These are phyloP conservation scores for Edolisoma coerulescens DNA, from an alignment of 2,113 vertebrate species.

Conservation along the genomic window DNA sequence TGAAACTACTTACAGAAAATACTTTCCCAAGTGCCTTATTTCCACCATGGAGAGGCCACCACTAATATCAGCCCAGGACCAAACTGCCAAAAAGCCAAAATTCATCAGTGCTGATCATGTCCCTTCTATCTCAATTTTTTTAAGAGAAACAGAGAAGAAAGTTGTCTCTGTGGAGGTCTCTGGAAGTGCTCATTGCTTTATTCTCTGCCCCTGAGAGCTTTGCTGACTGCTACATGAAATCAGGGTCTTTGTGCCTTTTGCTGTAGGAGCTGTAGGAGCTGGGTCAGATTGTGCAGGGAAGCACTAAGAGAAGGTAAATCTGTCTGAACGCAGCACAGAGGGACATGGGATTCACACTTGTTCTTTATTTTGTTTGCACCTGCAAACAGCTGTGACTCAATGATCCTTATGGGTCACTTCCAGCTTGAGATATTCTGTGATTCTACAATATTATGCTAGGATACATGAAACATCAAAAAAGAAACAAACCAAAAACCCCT, in stretches of 20 bases:
- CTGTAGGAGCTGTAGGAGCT: neutral
- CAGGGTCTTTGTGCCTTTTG: neutral
- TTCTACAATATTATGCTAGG: neutral
- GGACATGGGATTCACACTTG: fast-evolving
- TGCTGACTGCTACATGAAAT: neutral
- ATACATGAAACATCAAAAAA: neutral
- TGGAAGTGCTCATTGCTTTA: neutral
- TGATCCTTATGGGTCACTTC: neutral
- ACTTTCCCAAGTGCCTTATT: neutral
- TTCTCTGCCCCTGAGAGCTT: neutral
- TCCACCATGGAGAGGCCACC: neutral
- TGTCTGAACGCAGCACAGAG: neutral
- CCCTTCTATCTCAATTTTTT: neutral
- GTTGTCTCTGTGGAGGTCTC: neutral
- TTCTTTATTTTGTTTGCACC: neutral
- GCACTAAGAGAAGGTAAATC: neutral
- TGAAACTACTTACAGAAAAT: neutral
- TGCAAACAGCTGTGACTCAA: neutral
- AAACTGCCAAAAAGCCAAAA: neutral
- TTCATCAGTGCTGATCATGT: neutral
- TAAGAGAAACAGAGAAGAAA: neutral
- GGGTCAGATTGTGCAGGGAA: neutral
- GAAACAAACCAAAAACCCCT: neutral
- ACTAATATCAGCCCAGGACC: neutral
- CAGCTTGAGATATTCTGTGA: neutral